phyloP scores from a whole-genome alignment of 2,113 vertebrate species.

The Bettongia penicillata region DNA sequence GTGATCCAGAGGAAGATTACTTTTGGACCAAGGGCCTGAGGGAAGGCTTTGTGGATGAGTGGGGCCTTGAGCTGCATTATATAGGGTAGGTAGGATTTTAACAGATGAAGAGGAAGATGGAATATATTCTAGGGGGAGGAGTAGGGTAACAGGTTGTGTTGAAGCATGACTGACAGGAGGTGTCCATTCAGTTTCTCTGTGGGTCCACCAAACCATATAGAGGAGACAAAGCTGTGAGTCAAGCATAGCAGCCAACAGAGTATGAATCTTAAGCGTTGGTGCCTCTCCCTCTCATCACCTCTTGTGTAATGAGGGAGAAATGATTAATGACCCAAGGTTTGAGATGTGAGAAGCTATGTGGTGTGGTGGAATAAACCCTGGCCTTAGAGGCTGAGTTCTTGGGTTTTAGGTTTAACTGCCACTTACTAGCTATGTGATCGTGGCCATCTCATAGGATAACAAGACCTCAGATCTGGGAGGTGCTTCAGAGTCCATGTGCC shows the following conservation, averaged over 20 bases:
- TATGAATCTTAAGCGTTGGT: background rate
- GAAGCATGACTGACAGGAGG: background rate
- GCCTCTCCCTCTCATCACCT: slow-evolving; percentile 1
- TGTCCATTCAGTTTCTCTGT: background rate
- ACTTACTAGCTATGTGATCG: background rate
- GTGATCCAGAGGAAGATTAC: background rate
- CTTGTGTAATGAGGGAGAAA: background rate
- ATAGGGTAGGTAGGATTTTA: background rate
- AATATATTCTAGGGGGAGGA: background rate
- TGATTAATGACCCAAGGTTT: too few species aligned
- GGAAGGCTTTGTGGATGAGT: slow-evolving; percentile 9
- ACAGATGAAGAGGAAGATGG: background rate
- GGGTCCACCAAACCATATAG: background rate
- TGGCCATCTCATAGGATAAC: background rate
- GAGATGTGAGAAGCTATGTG: too few species aligned
- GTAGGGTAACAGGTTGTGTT: background rate
- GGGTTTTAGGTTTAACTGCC: too few species aligned
- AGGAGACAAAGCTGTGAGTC: background rate
- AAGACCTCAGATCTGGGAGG: background rate
- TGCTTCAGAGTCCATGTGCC: background rate
- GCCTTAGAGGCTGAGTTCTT: background rate
- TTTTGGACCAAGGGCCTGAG: background rate
- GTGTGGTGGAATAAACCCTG: background rate
- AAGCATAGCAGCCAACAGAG: background rate
- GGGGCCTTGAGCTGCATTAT: background rate